phyloP scores from a whole-genome alignment of 2,113 vertebrate species.

The Anguilla japonica region DNA sequence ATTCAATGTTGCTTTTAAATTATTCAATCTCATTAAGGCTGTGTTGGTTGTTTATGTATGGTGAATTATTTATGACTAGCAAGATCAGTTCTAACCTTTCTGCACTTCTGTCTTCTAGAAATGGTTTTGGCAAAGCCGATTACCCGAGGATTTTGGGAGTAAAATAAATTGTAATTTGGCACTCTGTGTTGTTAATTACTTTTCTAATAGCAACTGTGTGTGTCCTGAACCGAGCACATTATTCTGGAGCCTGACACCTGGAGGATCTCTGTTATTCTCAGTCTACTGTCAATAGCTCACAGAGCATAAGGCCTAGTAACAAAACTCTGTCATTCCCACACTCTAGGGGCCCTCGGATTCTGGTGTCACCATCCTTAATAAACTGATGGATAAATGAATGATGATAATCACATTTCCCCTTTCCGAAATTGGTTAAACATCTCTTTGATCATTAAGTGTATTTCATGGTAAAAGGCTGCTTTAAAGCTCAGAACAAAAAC shows the following conservation, averaged over 20 bases:
- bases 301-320: neutral
- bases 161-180: neutral
- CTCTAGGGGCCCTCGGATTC: neutral
- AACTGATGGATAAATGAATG: slow-evolving; percentile 7
- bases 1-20: neutral
- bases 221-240: neutral
- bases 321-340: neutral
- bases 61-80: neutral
- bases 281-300: neutral
- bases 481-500: slow-evolving; percentile 21
- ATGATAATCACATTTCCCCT: slow-evolving; percentile 37
- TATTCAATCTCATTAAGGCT: neutral
- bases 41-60: neutral
- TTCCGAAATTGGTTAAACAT: slow-evolving; percentile 21
- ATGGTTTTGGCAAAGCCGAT: neutral
- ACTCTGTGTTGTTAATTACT: neutral
- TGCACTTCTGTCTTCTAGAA: neutral
- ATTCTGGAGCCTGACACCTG: neutral
- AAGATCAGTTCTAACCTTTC: neutral
- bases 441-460: slow-evolving; percentile 20
- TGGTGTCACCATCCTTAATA: slow-evolving; percentile 21
- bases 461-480: slow-evolving; percentile 11
- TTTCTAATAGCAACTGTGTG: neutral
- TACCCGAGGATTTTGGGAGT: neutral
- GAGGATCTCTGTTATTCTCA: neutral